These are phyloP conservation scores for Myanophis thanlyinensis DNA, from an alignment of 2,113 vertebrate genomes.

Conservation along the genomic window DNA sequence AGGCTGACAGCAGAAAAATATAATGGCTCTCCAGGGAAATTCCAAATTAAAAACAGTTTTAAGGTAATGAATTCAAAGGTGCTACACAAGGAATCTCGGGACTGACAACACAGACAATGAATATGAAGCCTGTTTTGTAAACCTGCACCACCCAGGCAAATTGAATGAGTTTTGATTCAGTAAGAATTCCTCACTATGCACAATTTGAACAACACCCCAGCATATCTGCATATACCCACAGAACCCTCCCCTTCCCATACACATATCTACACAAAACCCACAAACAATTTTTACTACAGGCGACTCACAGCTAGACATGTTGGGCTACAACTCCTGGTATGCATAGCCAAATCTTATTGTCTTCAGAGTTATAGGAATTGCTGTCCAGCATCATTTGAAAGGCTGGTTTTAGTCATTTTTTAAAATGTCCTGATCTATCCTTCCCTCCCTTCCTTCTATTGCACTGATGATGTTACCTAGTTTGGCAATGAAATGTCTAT, in stretches of 20 bases:
- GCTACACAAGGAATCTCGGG: constrained; percentile 66
- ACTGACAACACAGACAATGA: constrained; percentile 67
- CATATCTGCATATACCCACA: background rate
- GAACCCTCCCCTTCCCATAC: background rate
- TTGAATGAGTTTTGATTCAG: constrained; percentile 39
- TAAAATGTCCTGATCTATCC: background rate
- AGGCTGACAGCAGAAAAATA: constrained; percentile 85
- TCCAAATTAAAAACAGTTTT: constrained; percentile 88
- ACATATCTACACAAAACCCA: background rate
- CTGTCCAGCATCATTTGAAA: background rate
- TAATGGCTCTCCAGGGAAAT: constrained; percentile 88
- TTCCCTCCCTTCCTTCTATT: background rate
- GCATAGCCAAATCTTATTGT: background rate
- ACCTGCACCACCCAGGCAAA: constrained; percentile 45
- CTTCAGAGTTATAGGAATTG: background rate
- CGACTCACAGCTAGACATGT: background rate
- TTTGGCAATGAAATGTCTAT: background rate
- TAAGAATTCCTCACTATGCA: constrained; percentile 1
- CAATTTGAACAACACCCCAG: constrained; percentile 38
- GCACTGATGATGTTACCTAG: background rate
- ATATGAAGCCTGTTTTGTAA: constrained; percentile 58
- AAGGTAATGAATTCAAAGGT: constrained; percentile 90
- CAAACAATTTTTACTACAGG: background rate
- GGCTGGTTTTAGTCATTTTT: background rate
- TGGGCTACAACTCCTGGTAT: background rate